phyloP scores from a whole-genome alignment of 2,888 invertebrate species.

The Trypoxylon attenuatum region DNA sequence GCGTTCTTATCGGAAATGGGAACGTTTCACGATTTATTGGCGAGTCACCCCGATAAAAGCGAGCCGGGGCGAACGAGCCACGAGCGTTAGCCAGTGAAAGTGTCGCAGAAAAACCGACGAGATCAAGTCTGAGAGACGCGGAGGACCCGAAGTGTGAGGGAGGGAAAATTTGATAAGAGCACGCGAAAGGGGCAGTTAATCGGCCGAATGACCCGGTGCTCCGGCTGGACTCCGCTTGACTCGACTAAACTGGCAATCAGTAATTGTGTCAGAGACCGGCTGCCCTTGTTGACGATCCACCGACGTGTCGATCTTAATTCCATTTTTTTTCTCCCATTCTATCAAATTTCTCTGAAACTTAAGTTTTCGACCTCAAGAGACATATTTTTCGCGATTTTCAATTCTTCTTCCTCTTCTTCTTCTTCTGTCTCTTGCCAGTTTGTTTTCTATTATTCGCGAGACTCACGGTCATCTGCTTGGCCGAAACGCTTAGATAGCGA shows the following conservation, averaged over 20 bases:
- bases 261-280: constrained; percentile 39
- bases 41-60: constrained; percentile 28
- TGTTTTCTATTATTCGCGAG: too few relatives aligned
- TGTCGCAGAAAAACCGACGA: constrained; percentile 6
- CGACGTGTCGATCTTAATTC: too few relatives aligned
- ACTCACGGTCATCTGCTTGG: too few relatives aligned
- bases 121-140: not conserved
- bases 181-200: constrained; percentile 27
- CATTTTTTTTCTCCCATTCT: too few relatives aligned
- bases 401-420: too few relatives aligned
- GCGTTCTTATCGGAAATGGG: constrained; percentile 31
- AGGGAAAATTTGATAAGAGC: constrained; percentile 34
- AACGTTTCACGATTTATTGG: constrained; percentile 50
- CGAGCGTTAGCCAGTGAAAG: constrained; percentile 16
- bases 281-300: constrained; percentile 40
- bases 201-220: constrained; percentile 38
- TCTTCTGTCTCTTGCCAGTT: too few relatives aligned
- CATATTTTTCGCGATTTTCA: too few relatives aligned
- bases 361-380: too few relatives aligned
- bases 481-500: too few relatives aligned
- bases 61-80: constrained; percentile 16
- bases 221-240: constrained; percentile 14
- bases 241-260: constrained; percentile 27
- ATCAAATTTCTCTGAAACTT: too few relatives aligned
- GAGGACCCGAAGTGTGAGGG: constrained; percentile 4